These are phyloP conservation scores for Orthosia cruda DNA, from an alignment of 2,888 invertebrate species.

Conservation along the genomic window DNA sequence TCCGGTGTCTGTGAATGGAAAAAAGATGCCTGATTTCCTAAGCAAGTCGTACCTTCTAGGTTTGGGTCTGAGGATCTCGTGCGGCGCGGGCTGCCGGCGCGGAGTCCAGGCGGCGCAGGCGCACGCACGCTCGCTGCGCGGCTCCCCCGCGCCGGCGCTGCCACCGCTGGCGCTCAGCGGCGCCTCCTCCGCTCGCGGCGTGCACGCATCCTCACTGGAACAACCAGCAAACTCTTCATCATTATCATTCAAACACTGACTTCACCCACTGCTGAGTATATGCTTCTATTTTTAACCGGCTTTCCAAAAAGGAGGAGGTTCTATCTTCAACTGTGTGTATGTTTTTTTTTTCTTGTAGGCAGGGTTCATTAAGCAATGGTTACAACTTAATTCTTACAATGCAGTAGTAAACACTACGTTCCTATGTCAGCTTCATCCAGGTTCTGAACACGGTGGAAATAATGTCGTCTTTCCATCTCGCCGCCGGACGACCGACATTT, in stretches of 20 bases:
- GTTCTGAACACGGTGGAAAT: too few species aligned
- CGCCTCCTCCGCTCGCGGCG: conserved; percentile 86
- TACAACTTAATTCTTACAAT: too few species aligned
- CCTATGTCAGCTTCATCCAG: too few species aligned
- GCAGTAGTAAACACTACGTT: too few species aligned
- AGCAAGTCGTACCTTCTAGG: conserved; percentile 93
- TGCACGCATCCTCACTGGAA: conserved; percentile 89
- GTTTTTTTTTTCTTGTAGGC: too few species aligned
- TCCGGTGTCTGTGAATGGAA: too few species aligned
- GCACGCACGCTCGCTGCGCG: conserved; percentile 81
- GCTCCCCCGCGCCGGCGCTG: conserved; percentile 65
- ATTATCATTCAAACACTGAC: not conserved
- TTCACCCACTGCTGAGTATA: not conserved
- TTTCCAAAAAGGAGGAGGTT: too few species aligned
- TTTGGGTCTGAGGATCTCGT: conserved; percentile 97
- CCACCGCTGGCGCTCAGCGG: conserved; percentile 75
- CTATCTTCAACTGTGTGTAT: too few species aligned
- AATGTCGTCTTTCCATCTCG: too few species aligned
- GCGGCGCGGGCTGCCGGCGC: conserved; percentile 92
- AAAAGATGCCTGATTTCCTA: not conserved
- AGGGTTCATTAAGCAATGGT: too few species aligned
- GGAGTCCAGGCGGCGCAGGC: conserved; percentile 89
- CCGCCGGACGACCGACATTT: too few species aligned
- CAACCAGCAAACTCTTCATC: conserved; percentile 11
- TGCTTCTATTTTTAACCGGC: too few species aligned